Percentiles rank a stretch among this genome's conserved stretches.
Conservation (phyloP, 2,113 vertebrate species). For the Microcebus lehilahytsara region DNA sequence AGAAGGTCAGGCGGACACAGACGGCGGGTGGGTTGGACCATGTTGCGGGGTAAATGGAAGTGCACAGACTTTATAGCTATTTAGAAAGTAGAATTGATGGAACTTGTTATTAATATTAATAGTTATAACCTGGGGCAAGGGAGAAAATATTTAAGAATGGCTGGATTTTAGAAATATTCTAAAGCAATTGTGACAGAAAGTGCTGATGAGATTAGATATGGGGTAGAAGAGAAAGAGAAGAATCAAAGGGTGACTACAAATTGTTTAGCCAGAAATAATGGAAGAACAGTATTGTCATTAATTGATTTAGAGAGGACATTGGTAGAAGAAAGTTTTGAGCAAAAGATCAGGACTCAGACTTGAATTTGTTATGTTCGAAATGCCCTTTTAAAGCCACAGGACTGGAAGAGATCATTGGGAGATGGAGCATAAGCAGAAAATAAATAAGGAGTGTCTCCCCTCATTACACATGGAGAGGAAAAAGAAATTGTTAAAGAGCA, state of each 20-base stretch:
- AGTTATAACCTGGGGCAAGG: neutral
- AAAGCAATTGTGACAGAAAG: neutral
- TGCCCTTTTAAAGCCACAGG: neutral
- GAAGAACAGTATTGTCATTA: neutral
- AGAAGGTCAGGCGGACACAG: neutral
- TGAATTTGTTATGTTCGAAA: neutral
- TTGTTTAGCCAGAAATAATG: neutral
- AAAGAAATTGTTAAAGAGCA: neutral
- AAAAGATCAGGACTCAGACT: neutral
- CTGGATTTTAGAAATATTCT: neutral
- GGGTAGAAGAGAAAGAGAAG: neutral
- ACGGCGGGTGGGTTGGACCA: neutral
- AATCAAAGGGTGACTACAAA: neutral
- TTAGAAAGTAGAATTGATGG: neutral
- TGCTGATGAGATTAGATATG: neutral
- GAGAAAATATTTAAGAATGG: neutral
- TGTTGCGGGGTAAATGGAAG: neutral
- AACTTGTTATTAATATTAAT: neutral
- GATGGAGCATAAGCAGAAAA: neutral
- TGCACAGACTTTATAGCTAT: neutral
- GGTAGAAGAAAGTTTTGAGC: neutral
- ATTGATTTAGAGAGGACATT: neutral
- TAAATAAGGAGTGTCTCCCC: neutral
- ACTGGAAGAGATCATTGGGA: rapidly evolving
- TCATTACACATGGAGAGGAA: neutral